Conservation (phyloP, 1,140 invertebrate species). For the Drosophila busckii region DNA sequence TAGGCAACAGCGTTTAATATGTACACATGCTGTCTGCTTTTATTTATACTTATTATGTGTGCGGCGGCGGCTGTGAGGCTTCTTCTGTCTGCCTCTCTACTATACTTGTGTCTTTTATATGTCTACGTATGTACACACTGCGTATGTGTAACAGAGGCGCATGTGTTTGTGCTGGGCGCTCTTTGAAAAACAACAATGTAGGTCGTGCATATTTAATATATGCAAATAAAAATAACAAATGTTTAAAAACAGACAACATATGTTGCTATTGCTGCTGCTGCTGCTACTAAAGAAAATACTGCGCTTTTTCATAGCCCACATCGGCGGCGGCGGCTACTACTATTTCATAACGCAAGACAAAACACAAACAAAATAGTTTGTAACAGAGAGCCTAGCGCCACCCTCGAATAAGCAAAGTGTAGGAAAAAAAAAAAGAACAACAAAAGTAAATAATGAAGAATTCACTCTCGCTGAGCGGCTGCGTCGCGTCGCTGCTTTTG, state of each 20-base stretch:
- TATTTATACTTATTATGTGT: constrained; percentile 40
- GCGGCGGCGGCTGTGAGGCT: constrained; percentile 9
- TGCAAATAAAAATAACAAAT: constrained; percentile 54
- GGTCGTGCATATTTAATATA: constrained; percentile 72
- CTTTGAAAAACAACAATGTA: constrained; percentile 56
- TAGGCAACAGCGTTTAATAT: constrained; percentile 22
- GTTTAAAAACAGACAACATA: constrained; percentile 42
- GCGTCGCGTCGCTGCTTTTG: neutral
- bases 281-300: constrained; percentile 44
- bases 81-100: constrained; percentile 1
- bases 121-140: constrained; percentile 44
- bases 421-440: constrained; percentile 1
- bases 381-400: too few species aligned
- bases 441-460: constrained; percentile 22
- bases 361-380: too few species aligned
- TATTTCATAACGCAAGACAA: constrained; percentile 42
- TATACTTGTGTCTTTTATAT: constrained; percentile 26
- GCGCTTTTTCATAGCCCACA: constrained; percentile 18
- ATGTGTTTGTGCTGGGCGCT: constrained; percentile 43
- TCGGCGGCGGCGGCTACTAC: constrained; percentile 20
- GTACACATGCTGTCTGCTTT: constrained; percentile 42
- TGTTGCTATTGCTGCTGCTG: too few species aligned
- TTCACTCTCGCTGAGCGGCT: constrained; percentile 52
- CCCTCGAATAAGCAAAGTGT: constrained; percentile 11
- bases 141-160: constrained; percentile 39